A percentile compares a stretch with the other conserved stretches of the same genome.
phyloP scores from a whole-genome alignment of 2,113 vertebrate genomes.

The Morone saxatilis region DNA sequence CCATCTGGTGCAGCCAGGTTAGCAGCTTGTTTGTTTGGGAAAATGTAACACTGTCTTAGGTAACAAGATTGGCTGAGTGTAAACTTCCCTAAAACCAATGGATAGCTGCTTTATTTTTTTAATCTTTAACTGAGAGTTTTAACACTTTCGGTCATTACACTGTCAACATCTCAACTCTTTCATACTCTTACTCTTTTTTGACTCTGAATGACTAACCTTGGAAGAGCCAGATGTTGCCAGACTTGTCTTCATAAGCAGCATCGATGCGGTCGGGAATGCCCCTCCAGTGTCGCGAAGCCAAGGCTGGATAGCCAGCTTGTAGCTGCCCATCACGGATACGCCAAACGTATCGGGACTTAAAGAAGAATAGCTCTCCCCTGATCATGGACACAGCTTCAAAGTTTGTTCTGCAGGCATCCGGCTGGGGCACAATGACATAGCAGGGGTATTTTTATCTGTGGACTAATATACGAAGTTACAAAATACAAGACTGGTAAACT shows the following conservation, averaged over 20 bases:
- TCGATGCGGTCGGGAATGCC: slow-evolving; percentile 90
- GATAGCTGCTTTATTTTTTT: not conserved
- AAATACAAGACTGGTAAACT: not conserved
- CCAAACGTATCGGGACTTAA: slow-evolving; percentile 91
- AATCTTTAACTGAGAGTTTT: not conserved
- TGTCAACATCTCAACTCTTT: no score
- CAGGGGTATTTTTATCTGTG: not conserved
- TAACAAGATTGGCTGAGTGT: no score
- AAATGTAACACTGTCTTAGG: no score
- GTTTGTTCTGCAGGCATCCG: slow-evolving; percentile 86
- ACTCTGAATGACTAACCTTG: slow-evolving; percentile 83
- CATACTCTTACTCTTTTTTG: no score
- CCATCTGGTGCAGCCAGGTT: no score
- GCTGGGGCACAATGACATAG: slow-evolving; percentile 71
- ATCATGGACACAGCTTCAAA: slow-evolving; percentile 93
- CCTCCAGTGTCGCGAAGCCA: slow-evolving; percentile 92
- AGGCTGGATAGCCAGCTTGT: slow-evolving; percentile 90
- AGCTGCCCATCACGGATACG: slow-evolving; percentile 88
- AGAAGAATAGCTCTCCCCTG: slow-evolving; percentile 97
- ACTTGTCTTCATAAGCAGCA: slow-evolving; percentile 91
- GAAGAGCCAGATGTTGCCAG: slow-evolving; percentile 96
- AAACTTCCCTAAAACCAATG: no score
- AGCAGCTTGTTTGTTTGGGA: no score
- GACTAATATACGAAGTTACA: not conserved
- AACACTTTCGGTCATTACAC: not conserved